These are phyloP conservation scores for Papilio gigon DNA, from an alignment of 2,888 invertebrate genomes.

Conservation along the genomic window DNA sequence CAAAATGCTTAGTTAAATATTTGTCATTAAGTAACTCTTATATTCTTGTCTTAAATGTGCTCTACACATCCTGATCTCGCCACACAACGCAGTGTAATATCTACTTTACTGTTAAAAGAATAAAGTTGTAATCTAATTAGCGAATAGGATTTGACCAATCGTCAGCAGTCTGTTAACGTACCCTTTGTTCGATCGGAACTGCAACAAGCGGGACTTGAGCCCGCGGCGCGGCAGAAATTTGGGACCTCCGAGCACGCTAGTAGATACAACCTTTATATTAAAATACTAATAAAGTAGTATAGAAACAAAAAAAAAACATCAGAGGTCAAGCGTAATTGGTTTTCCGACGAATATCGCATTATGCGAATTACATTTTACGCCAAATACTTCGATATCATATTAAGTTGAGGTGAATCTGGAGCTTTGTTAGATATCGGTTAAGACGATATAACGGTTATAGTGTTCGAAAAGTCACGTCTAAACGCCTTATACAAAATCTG, in stretches of 20 bases:
- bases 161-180: constrained; percentile 80
- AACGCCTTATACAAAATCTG: too few species aligned
- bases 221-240: constrained; percentile 94
- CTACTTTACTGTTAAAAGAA: constrained; percentile 9
- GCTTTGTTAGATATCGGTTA: too few species aligned
- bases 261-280: constrained; percentile 55
- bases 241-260: constrained; percentile 88
- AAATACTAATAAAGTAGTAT: constrained; percentile 10
- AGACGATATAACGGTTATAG: too few species aligned
- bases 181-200: constrained; percentile 95
- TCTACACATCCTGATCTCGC: background rate
- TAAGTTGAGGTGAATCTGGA: too few species aligned
- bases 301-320: background rate
- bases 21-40: too few species aligned
- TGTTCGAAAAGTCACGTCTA: too few species aligned
- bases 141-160: constrained; percentile 69
- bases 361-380: too few species aligned
- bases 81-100: background rate
- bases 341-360: background rate
- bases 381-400: too few species aligned
- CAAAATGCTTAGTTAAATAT: too few species aligned
- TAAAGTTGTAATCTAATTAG: background rate
- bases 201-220: constrained; percentile 94
- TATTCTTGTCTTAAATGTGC: too few species aligned
- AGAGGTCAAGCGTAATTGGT: background rate